Percentiles rank a stretch among this genome's conserved stretches.
phyloP scores from a whole-genome alignment of 2,797 vertebrate genomes.

The Sebastes iracundus region DNA sequence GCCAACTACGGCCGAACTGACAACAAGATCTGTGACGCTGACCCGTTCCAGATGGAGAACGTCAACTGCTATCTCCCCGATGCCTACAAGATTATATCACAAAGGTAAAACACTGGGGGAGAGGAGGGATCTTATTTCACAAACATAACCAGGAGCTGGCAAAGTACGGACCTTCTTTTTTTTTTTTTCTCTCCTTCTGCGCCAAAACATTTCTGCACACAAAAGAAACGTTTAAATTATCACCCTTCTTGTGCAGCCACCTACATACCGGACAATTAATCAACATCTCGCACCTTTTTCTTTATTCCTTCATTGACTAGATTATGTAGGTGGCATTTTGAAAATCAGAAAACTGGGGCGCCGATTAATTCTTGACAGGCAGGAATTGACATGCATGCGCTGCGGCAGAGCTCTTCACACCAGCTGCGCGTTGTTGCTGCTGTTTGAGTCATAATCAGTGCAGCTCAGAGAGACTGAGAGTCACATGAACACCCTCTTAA shows the following conservation, averaged over 20 bases:
- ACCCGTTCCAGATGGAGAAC: constrained; percentile 99
- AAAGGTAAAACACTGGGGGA: constrained; percentile 87
- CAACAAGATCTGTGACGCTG: constrained; percentile 99
- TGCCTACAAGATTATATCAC: constrained; percentile 99
- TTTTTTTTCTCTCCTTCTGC: not conserved
- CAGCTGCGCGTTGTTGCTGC: constrained; percentile 55
- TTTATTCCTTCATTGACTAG: constrained; percentile 37
- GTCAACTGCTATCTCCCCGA: constrained; percentile 99
- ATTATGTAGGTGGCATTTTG: constrained; percentile 61
- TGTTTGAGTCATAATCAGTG: constrained; percentile 69
- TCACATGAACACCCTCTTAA: constrained; percentile 67
- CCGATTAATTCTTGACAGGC: constrained; percentile 66
- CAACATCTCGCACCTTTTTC: constrained; percentile 49
- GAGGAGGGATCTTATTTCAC: constrained; percentile 58
- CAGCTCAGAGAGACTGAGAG: constrained; percentile 56
- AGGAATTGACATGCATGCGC: constrained; percentile 61
- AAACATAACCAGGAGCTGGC: constrained; percentile 60
- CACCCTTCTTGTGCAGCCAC: constrained; percentile 18
- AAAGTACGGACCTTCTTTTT: constrained; percentile 9
- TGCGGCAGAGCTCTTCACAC: constrained; percentile 58
- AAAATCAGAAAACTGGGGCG: constrained; percentile 45
- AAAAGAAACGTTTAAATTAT: constrained; percentile 43
- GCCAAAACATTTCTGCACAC: constrained; percentile 20
- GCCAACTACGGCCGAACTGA: constrained; percentile 99
- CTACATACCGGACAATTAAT: constrained; percentile 47